A percentile compares a stretch with the other conserved stretches of the same genome.
Conservation (phyloP, 2,113 vertebrate genomes). For the Lepus timidus region DNA sequence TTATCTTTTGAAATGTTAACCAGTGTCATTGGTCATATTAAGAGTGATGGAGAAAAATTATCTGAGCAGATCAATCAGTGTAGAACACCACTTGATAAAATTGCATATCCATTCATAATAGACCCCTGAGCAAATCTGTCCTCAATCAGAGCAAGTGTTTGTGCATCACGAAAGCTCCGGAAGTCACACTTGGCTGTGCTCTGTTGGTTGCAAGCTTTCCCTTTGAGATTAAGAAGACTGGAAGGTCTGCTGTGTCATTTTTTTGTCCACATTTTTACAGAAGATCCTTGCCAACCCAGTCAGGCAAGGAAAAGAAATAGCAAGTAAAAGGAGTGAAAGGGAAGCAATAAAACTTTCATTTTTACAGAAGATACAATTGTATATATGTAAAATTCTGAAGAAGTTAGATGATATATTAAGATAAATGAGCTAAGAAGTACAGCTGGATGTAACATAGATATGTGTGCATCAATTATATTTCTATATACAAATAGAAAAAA, state of each 20-base stretch:
- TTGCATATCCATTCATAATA: not conserved
- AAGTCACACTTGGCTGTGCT: not conserved
- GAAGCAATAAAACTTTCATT: not conserved
- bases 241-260: not conserved
- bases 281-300: not conserved
- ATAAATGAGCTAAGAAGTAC: not conserved
- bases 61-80: not conserved
- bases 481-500: not conserved
- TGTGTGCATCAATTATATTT: slow-evolving; percentile 17
- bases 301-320: not conserved
- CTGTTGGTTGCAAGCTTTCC: not conserved
- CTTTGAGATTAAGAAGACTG: slow-evolving; percentile 1
- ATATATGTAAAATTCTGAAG: slow-evolving; percentile 28
- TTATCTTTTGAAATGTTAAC: slow-evolving; percentile 42
- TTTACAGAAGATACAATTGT: not conserved
- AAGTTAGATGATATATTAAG: not conserved
- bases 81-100: not conserved
- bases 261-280: not conserved
- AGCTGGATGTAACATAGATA: not conserved
- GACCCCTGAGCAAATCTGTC: not conserved
- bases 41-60: slow-evolving; percentile 7
- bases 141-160: not conserved
- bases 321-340: slow-evolving; percentile 5
- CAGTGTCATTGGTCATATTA: slow-evolving; percentile 17
- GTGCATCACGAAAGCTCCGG: not conserved